phyloP scores from a whole-genome alignment of 2,113 vertebrate genomes.

The Cyphomyrus plagiostoma region DNA sequence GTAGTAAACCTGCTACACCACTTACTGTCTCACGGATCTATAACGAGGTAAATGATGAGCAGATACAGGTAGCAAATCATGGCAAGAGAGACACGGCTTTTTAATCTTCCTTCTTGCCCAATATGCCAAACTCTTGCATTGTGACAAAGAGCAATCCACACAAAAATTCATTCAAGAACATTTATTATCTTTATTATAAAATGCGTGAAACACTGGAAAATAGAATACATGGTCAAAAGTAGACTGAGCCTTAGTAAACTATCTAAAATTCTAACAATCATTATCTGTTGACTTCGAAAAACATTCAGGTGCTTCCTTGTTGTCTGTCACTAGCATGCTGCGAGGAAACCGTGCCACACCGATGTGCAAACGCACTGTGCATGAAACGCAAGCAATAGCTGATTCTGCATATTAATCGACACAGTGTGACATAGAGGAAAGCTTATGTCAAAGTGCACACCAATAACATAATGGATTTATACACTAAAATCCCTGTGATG shows the following conservation, averaged over 20 bases:
- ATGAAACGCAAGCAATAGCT: not conserved
- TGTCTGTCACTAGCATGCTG: conserved; percentile 11
- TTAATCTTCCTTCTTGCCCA: not conserved
- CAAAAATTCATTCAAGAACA: not conserved
- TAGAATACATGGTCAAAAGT: conserved; percentile 18
- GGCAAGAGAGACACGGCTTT: not conserved
- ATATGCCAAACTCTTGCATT: not conserved
- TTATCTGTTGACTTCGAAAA: not conserved
- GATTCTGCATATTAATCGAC: not conserved
- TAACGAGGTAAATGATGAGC: not conserved
- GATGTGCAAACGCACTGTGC: conserved; percentile 16
- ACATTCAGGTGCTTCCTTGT: not conserved
- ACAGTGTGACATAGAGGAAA: conserved; percentile 8
- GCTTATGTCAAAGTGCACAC: conserved; percentile 13
- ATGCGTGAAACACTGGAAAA: conserved; percentile 13
- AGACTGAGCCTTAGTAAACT: conserved; percentile 14
- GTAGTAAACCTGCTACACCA: not conserved
- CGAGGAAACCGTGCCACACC: not conserved
- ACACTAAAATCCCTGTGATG: not conserved
- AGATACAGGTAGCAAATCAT: not conserved
- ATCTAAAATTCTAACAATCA: conserved; percentile 15
- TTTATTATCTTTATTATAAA: conserved; percentile 17
- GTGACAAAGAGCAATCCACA: not conserved
- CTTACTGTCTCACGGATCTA: not conserved
- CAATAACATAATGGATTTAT: not conserved